Base-by-base conservation (phyloP, 2,113 vertebrate genomes). In the Alosa alosa region DNA sequence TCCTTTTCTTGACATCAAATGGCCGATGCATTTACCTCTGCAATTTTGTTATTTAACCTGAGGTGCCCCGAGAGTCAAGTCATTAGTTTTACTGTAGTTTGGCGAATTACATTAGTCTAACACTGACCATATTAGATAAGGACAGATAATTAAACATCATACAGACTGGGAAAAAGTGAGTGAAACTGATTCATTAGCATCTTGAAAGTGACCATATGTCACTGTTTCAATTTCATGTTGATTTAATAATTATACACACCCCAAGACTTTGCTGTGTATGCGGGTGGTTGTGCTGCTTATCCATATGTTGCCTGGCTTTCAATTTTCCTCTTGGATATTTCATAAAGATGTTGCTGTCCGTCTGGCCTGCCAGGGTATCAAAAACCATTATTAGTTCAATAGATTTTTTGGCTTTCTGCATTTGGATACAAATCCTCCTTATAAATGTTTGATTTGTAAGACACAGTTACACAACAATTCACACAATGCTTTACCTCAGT, bases 1-100 rank as follows among this genome's bases (percentile, higher is more conserved):
- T 72, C 64, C 64, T 72, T 72, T 72, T 36, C 64, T 72, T 36
- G n/a, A 25, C 64, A 11, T 31, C 64, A 31, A 72, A 72, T 31
- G 31, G 64, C 64, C 9, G 9, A 31, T 13, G 25, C 64, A 72
- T 72, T 72, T 72, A 72, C 64, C 25, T 72, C 64, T 36, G 8
- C 64, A 6, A 72, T 72, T 31, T 72, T 72, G 64, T 72, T 72
- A 72, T 72, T 72, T 72, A 72, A 72, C 64, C 64, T 31, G 64
- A 36, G n/a, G 3, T 9, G 25, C n/a, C 64, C 64, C 64, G 1
- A 10, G 64, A 72, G 64, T 72, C 64, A 72, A 72, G 31, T 15
- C 64, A 72, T 72, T 72, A 72, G 25, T 72, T 72, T 72, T 36
- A 72, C 64, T 72, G 25, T 31, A 36, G 64, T 72, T 36, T 72